phyloP scores from a whole-genome alignment of 2,113 vertebrate genomes.

The Cariama cristata region DNA sequence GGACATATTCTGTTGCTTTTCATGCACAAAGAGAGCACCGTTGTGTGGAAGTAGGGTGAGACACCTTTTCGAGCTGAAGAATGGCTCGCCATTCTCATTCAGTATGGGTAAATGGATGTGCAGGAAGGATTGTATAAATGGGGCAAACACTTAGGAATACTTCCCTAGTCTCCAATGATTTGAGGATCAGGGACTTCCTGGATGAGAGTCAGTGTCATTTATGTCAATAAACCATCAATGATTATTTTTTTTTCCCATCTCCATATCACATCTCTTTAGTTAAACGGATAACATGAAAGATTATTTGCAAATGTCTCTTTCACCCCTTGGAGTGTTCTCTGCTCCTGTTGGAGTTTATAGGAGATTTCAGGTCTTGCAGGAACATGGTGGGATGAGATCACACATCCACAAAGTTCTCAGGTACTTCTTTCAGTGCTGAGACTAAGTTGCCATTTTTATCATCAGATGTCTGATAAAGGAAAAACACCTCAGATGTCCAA shows the following conservation, averaged over 20 bases:
- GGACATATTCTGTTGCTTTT: not conserved
- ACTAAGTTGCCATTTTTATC: not conserved
- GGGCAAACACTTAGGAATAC: too few species aligned
- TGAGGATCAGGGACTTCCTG: not conserved
- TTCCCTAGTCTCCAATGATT: not conserved
- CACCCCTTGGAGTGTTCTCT: not conserved
- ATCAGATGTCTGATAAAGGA: not conserved
- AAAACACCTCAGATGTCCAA: not conserved
- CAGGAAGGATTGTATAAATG: not conserved
- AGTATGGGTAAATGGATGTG: not conserved
- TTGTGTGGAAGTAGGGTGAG: not conserved
- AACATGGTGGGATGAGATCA: rapidly evolving
- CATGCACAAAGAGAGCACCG: not conserved
- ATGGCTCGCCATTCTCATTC: not conserved
- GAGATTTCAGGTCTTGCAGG: not conserved
- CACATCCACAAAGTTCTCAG: not conserved
- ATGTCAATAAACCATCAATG: not conserved
- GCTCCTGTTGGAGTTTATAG: not conserved
- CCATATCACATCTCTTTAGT: not conserved
- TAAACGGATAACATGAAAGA: not conserved
- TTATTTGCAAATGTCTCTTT: not conserved
- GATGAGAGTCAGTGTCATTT: not conserved
- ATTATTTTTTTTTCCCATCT: not conserved
- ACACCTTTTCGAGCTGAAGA: not conserved
- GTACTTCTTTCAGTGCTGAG: not conserved